These are phyloP conservation scores for Manis pentadactyla DNA, from an alignment of 2,797 vertebrate genomes.

Conservation along the genomic window DNA sequence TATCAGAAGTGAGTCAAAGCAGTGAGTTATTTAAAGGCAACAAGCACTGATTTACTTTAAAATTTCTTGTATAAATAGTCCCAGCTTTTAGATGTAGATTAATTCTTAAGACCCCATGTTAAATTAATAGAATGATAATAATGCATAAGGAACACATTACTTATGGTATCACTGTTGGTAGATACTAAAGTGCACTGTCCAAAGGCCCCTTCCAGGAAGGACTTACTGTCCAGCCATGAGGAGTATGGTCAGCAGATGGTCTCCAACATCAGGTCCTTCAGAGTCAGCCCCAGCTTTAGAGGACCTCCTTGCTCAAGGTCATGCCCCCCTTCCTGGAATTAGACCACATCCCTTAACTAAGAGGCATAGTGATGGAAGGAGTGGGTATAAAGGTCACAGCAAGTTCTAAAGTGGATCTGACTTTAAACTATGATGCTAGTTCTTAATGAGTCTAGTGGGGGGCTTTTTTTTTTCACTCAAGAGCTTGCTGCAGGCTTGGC, in stretches of 20 bases:
- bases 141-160: neutral
- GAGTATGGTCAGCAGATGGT: neutral
- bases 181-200: neutral
- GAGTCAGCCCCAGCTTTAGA: neutral
- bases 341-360: slow-evolving; percentile 1
- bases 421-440: neutral
- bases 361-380: neutral
- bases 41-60: neutral
- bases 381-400: neutral
- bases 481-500: neutral
- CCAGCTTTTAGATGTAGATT: slow-evolving; percentile 44
- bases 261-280: neutral
- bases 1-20: slow-evolving; percentile 39
- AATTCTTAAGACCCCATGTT: slow-evolving; percentile 40
- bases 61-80: neutral
- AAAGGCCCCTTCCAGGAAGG: neutral
- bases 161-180: neutral
- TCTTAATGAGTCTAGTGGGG: neutral
- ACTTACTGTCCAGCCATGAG: neutral
- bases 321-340: neutral
- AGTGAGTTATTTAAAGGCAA: neutral
- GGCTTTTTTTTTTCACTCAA: neutral
- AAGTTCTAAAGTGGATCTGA: neutral
- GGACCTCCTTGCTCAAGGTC: neutral
- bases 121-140: slow-evolving; percentile 21